These are phyloP conservation scores for Scomber colias DNA, from an alignment of 2,113 vertebrate genomes.

Conservation along the genomic window DNA sequence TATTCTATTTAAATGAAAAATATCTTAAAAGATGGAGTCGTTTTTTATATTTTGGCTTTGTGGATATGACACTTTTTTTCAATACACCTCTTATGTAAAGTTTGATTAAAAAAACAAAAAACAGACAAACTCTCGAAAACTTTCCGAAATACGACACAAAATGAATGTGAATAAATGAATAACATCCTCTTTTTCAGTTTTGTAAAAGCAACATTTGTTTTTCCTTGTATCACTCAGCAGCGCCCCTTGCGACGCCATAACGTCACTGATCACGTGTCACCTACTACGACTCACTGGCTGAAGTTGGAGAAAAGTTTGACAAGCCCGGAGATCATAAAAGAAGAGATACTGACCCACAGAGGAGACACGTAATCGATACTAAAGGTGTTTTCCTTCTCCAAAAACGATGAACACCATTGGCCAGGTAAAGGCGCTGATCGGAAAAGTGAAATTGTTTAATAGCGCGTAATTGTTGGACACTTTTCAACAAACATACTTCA, in stretches of 20 bases:
- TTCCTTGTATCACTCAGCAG: not conserved
- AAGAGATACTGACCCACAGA: not conserved
- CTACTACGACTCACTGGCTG: slow-evolving; percentile 14
- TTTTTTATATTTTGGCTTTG: no score
- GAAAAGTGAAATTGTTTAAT: not conserved
- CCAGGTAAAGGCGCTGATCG: slow-evolving; percentile 67
- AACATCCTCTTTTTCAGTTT: no score
- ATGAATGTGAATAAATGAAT: no score
- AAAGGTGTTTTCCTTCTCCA: not conserved
- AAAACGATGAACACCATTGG: slow-evolving; percentile 70
- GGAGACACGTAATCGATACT: not conserved
- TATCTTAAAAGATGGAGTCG: no score
- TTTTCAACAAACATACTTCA: slow-evolving; percentile 19
- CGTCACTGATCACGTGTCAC: slow-evolving; percentile 66
- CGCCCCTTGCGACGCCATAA: slow-evolving; percentile 27
- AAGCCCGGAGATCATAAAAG: slow-evolving; percentile 23
- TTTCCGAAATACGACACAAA: no score
- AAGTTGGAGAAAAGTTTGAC: slow-evolving; percentile 77
- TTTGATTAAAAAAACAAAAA: no score
- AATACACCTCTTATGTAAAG: no score
- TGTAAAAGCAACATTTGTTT: no score
- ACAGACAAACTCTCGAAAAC: no score
- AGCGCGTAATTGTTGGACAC: not conserved
- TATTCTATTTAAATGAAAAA: no score
- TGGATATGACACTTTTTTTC: no score